phyloP scores from a whole-genome alignment of 2,888 invertebrate species.

The Tiliacea citrago region DNA sequence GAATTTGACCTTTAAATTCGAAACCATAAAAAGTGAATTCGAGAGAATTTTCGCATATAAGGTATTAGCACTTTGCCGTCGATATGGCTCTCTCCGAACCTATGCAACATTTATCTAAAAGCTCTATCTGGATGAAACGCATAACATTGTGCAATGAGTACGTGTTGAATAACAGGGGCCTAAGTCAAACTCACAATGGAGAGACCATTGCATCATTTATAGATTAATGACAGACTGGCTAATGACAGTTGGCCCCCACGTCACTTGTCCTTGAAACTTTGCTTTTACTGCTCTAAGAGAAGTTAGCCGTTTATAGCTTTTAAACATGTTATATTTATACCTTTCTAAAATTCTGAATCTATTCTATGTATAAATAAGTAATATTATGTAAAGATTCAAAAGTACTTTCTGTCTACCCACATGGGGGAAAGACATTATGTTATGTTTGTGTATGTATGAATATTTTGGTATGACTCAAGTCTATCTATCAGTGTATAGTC shows the following conservation, averaged over 20 bases:
- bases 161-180: not conserved
- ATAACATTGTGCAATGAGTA: not conserved
- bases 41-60: too few species aligned
- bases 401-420: too few species aligned
- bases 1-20: too few species aligned
- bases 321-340: constrained; percentile 6
- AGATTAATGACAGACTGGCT: not conserved
- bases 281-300: not conserved
- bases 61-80: too few species aligned
- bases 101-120: not conserved
- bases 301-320: not conserved
- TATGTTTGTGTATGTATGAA: too few species aligned
- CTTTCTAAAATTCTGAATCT: constrained; percentile 5
- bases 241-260: not conserved
- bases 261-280: not conserved
- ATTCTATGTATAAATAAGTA: not conserved
- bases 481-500: too few species aligned
- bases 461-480: too few species aligned
- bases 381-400: too few species aligned
- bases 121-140: not conserved
- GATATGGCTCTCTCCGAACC: too few species aligned
- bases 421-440: too few species aligned
- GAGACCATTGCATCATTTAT: not conserved
- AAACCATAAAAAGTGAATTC: too few species aligned
- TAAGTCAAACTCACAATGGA: too few species aligned